Evolutionary conservation across 2,797 vertebrate species (phyloP).

Genomic region (Trematomus bernacchii): DNA sequence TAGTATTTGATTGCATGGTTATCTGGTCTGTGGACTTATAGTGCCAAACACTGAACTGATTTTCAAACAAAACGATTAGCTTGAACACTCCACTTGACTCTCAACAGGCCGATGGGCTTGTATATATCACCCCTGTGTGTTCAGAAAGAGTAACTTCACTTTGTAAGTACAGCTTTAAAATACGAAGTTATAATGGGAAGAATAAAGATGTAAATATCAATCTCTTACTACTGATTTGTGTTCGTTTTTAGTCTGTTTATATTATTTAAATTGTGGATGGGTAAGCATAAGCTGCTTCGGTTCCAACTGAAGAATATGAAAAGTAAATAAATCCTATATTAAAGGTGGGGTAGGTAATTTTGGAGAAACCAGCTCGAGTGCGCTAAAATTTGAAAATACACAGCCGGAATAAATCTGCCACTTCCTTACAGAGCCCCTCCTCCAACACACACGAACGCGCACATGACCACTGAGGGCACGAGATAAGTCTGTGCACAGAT

Average conservation of each 20-base stretch:
- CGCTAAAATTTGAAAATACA: too few species aligned
- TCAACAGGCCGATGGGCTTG: background rate
- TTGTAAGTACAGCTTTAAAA: background rate
- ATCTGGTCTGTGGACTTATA: background rate
- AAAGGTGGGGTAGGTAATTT: too few species aligned
- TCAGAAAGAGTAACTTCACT: constrained; percentile 13
- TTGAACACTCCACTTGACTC: background rate
- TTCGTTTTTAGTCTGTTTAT: background rate
- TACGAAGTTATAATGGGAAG: background rate
- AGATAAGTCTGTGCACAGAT: too few species aligned
- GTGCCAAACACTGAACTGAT: background rate
- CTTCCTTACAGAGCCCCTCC: too few species aligned
- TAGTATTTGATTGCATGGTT: background rate
- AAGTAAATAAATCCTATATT: background rate
- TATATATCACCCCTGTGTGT: constrained; percentile 25
- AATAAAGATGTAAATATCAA: background rate
- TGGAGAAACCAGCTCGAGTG: too few species aligned
- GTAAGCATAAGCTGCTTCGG: background rate
- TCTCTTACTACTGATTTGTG: background rate
- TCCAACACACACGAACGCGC: too few species aligned
- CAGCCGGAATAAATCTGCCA: too few species aligned
- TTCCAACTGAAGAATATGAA: background rate
- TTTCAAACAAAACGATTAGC: background rate
- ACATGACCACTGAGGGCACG: too few species aligned
- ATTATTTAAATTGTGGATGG: background rate